A percentile compares a stretch with the other conserved stretches of the same genome.
phyloP scores from a whole-genome alignment of 2,797 vertebrate genomes.

The Emys orbicularis region DNA sequence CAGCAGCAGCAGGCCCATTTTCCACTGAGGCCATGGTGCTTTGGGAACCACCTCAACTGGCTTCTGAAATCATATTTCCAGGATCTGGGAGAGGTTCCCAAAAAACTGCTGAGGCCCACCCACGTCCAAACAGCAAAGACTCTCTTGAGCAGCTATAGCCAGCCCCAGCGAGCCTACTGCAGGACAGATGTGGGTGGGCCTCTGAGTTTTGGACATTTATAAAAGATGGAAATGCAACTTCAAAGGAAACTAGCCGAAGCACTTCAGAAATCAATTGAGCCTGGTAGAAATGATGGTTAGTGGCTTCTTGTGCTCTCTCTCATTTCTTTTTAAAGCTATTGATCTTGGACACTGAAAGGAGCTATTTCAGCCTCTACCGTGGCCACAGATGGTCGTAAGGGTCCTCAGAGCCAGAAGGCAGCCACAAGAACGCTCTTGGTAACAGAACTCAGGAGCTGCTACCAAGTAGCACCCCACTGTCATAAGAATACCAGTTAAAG shows the following conservation, averaged over 20 bases:
- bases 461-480: background rate
- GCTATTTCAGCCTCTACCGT: conserved; percentile 66
- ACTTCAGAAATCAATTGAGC: conserved; percentile 64
- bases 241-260: conserved; percentile 61
- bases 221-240: conserved; percentile 48
- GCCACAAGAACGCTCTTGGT: conserved; percentile 30
- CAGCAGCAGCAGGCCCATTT: conserved; percentile 26
- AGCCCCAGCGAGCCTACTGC: conserved; percentile 34
- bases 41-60: conserved; percentile 67
- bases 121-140: conserved; percentile 61
- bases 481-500: background rate
- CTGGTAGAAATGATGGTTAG: conserved; percentile 74
- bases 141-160: conserved; percentile 17
- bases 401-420: conserved; percentile 59
- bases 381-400: conserved; percentile 71
- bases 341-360: conserved; percentile 74
- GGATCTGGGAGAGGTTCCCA: conserved; percentile 59
- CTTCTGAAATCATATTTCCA: conserved; percentile 72
- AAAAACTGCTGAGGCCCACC: conserved; percentile 67
- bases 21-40: conserved; percentile 59
- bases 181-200: conserved; percentile 69
- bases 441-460: conserved; percentile 55
- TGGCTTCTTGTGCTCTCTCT: conserved; percentile 58
- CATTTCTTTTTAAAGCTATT: conserved; percentile 70
- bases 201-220: conserved; percentile 54